phyloP scores from a whole-genome alignment of 2,888 invertebrate genomes.

The Oegoconia quadripuncta region DNA sequence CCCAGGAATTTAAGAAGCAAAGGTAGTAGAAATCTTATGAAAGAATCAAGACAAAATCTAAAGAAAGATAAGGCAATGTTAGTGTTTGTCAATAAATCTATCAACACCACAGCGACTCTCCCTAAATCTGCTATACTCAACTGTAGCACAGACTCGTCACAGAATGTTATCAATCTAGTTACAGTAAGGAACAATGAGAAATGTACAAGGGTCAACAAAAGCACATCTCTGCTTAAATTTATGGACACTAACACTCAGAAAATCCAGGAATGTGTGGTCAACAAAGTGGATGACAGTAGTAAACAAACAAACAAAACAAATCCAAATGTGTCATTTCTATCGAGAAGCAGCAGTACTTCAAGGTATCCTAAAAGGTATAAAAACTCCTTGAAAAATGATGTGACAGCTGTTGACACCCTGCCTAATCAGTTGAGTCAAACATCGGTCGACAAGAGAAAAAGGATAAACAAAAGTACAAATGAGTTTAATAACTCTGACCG shows the following conservation, averaged over 20 bases:
- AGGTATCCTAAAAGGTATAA: conserved; percentile 58
- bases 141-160: conserved; percentile 62
- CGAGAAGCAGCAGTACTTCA: conserved; percentile 44
- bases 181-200: conserved; percentile 42
- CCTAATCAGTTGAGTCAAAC: conserved; percentile 11
- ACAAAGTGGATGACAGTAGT: conserved; percentile 10
- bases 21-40: conserved; percentile 44
- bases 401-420: conserved; percentile 17
- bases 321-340: conserved; percentile 50
- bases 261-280: conserved; percentile 23
- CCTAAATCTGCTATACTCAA: conserved; percentile 36
- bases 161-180: conserved; percentile 57
- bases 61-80: conserved; percentile 38
- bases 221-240: conserved; percentile 58
- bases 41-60: conserved; percentile 36
- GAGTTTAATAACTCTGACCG: conserved; percentile 43
- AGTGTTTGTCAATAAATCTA: conserved; percentile 53
- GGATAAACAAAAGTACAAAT: conserved; percentile 32
- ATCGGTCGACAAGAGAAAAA: conserved; percentile 27
- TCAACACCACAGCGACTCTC: conserved; percentile 37
- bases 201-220: conserved; percentile 37
- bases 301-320: conserved; percentile 29
- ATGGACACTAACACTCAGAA: conserved; percentile 36
- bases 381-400: conserved; percentile 26
- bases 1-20: conserved; percentile 51